These are phyloP conservation scores for Brachyrhaphis roseni DNA, from an alignment of 2,797 vertebrate genomes.

Conservation along the genomic window DNA sequence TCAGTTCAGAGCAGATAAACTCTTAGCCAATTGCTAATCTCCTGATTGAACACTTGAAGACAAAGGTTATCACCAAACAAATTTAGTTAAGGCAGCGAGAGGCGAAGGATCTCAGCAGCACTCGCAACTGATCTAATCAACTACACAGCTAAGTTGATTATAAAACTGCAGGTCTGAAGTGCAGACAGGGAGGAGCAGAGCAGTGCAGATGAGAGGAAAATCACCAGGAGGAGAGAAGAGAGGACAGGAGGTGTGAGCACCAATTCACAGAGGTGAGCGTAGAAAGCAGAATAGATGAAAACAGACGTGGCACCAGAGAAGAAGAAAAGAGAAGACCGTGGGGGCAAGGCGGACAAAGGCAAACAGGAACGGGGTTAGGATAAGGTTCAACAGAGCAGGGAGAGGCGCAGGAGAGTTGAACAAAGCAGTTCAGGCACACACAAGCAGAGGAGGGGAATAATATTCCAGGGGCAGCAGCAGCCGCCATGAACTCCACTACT, in stretches of 20 bases:
- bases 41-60: constrained; percentile 73
- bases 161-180: constrained; percentile 59
- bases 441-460: constrained; percentile 33
- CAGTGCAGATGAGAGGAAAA: constrained; percentile 34
- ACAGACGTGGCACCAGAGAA: constrained; percentile 30
- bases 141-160: constrained; percentile 75
- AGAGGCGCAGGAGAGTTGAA: constrained; percentile 27
- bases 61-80: constrained; percentile 77
- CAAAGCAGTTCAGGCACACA: constrained; percentile 15
- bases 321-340: background rate
- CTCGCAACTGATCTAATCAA: constrained; percentile 75
- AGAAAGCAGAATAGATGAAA: constrained; percentile 26
- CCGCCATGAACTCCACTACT: constrained; percentile 38
- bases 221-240: constrained; percentile 12
- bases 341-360: background rate
- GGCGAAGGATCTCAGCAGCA: constrained; percentile 63
- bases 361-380: constrained; percentile 15
- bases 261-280: constrained; percentile 18
- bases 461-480: constrained; percentile 43
- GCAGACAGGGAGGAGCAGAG: constrained; percentile 39
- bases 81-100: constrained; percentile 69
- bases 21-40: constrained; percentile 68
- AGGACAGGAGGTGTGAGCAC: constrained; percentile 16
- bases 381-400: constrained; percentile 5
- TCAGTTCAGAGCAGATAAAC: constrained; percentile 58